phyloP scores from a whole-genome alignment of 2,113 vertebrate species.

The Periophthalmodon schlosseri region DNA sequence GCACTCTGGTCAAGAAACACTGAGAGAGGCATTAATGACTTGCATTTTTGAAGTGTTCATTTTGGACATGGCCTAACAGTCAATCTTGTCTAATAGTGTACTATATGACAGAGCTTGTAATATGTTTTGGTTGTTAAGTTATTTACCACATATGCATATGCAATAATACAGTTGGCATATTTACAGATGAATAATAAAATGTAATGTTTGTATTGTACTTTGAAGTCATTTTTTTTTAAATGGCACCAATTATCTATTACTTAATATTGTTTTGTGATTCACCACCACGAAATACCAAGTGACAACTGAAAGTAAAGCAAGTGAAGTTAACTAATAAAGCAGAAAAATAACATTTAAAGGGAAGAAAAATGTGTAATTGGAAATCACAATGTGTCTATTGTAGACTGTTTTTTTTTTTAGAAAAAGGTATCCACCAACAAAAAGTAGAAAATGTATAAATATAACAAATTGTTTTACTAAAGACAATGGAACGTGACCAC shows the following conservation, averaged over 20 bases:
- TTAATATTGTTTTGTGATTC: neutral
- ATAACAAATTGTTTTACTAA: slow-evolving; percentile 50
- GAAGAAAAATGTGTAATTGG: slow-evolving; percentile 1
- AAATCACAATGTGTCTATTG: slow-evolving; percentile 11
- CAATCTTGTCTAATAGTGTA: neutral
- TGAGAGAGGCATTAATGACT: slow-evolving; percentile 30
- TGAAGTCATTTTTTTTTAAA: neutral
- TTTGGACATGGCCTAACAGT: too few species aligned
- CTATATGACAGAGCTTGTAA: neutral
- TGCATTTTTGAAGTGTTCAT: neutral
- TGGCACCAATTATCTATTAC: neutral
- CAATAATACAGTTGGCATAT: neutral
- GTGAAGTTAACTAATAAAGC: neutral
- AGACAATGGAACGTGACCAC: slow-evolving; percentile 24
- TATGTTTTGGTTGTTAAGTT: neutral
- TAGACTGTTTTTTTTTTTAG: slow-evolving; percentile 25
- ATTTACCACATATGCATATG: neutral
- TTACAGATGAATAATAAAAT: neutral
- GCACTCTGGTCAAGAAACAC: slow-evolving; percentile 56
- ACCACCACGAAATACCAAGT: neutral
- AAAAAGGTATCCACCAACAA: slow-evolving; percentile 13
- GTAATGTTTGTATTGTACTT: neutral
- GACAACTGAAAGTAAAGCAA: neutral
- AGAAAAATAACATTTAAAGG: neutral
- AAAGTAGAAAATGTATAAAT: slow-evolving; percentile 64